Evolutionary conservation across 2,113 vertebrate species (phyloP).

Genomic region (Eulemur rufifrons): DNA sequence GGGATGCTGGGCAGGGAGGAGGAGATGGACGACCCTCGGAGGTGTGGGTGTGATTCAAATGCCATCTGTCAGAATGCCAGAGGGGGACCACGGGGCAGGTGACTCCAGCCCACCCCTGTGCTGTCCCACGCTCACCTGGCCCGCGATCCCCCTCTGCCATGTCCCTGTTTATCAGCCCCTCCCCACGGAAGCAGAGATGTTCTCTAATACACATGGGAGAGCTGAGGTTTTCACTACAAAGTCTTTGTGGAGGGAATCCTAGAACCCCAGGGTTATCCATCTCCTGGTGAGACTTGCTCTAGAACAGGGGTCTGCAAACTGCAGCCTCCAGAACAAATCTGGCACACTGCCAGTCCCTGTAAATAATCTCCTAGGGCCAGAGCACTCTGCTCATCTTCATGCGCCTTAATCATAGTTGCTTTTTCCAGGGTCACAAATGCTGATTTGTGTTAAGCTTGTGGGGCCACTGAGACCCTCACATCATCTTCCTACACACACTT

Average conservation of each 20-base stretch:
- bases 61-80: slow-evolving; percentile 78
- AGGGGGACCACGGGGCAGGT: accelerated
- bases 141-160: too few species aligned
- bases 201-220: neutral
- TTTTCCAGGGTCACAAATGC: neutral
- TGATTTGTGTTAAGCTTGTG: neutral
- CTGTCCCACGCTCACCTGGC: neutral
- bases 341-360: neutral
- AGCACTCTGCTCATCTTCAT: neutral
- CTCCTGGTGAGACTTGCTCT: neutral
- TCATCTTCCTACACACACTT: neutral
- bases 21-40: slow-evolving; percentile 87
- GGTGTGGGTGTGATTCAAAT: slow-evolving; percentile 92
- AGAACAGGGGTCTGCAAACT: neutral
- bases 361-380: neutral
- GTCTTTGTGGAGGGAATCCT: neutral
- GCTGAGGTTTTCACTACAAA: neutral
- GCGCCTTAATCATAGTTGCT: too few species aligned
- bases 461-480: neutral
- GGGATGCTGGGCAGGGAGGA: slow-evolving; percentile 88
- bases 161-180: neutral
- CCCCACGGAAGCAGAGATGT: neutral
- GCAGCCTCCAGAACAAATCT: neutral
- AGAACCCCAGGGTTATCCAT: neutral
- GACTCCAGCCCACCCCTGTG: neutral